Base-by-base conservation (phyloP, 2,797 vertebrate species). In the Amphiprion clarkii region DNA sequence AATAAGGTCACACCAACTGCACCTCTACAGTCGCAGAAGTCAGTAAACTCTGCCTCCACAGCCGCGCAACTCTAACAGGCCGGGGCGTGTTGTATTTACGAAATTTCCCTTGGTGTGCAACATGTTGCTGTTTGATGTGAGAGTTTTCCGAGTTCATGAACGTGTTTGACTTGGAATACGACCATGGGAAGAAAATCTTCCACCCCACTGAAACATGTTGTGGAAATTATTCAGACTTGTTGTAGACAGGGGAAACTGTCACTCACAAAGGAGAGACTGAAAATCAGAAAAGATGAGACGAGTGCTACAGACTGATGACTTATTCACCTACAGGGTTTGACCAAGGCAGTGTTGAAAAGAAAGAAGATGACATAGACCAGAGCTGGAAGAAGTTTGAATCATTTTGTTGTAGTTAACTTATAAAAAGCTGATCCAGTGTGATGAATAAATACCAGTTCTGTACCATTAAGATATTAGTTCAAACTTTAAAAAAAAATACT, bases 81-180 rank as follows among this genome's bases (percentile, higher is more conserved):
- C 72, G 71, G 81, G 92, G 92, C 81, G 89, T 94, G 94, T 90
- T 94, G 91, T 93, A 90, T 94, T 94, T 92, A 92, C 92, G 51
- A 82, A 84, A 84, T 92, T 93, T 91, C 90, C 82, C 61, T 83
- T 74, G 44, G 84, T 86, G 79, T 83, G 86, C 87, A 91, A 88
- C 91, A 93, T 94, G 83, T 91, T 62, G 63, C 85, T 85, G 85
- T 93, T 90, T 93, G 91, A 94, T 86, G 92, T 87, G 81, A 86
- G 85, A 86, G 79, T 93, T 94, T 94, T 94, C 88, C 88, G 68
- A 90, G 93, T 94, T 94, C 90, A 91, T 87, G 64, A 81, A 83
- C 67, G 77, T 95, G 74, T 95, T 95, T 94, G 68, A 91, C 77
- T 96, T 95, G 95, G 94, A 93, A 17, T 16, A 31, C 29, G 71